These are phyloP conservation scores for Drosophila picticornis DNA, from an alignment of 2,888 invertebrate genomes.

Conservation along the genomic window DNA sequence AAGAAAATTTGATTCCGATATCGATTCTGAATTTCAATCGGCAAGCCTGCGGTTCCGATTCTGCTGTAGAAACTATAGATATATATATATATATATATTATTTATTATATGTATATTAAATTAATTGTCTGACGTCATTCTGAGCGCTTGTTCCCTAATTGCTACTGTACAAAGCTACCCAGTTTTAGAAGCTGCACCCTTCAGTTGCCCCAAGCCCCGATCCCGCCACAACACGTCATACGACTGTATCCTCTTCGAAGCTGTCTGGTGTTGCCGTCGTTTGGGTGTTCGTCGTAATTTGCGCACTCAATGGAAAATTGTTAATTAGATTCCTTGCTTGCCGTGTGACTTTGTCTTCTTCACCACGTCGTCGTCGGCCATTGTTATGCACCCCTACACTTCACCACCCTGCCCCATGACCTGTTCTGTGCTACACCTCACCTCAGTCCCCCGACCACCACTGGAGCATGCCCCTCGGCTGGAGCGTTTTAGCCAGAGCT, in stretches of 20 bases:
- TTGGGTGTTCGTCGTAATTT: conserved; percentile 82
- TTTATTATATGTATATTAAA: neutral
- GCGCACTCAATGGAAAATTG: conserved; percentile 85
- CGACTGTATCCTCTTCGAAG: neutral
- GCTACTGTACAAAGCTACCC: conserved; percentile 5
- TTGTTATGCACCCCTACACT: conserved; percentile 51
- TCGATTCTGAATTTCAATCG: neutral
- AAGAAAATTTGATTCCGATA: neutral
- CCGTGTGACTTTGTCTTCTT: conserved; percentile 79
- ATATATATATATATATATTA: neutral
- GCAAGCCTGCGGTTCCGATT: neutral
- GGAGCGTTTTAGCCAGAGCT: conserved; percentile 68
- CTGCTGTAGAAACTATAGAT: neutral
- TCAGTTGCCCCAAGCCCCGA: neutral
- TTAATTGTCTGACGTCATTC: conserved; percentile 30
- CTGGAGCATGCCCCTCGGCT: conserved; percentile 25
- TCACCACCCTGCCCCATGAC: neutral
- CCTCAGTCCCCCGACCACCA: neutral
- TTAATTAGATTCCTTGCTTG: conserved; percentile 85
- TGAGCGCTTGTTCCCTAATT: conserved; percentile 9
- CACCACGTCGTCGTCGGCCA: conserved; percentile 52
- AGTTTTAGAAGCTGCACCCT: conserved; percentile 1
- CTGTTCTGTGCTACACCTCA: neutral
- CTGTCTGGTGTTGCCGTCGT: conserved; percentile 3
- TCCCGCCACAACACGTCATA: neutral